Evolutionary conservation across 2,888 invertebrate genomes (phyloP).

Genomic region (Nemapogon koenigi): DNA sequence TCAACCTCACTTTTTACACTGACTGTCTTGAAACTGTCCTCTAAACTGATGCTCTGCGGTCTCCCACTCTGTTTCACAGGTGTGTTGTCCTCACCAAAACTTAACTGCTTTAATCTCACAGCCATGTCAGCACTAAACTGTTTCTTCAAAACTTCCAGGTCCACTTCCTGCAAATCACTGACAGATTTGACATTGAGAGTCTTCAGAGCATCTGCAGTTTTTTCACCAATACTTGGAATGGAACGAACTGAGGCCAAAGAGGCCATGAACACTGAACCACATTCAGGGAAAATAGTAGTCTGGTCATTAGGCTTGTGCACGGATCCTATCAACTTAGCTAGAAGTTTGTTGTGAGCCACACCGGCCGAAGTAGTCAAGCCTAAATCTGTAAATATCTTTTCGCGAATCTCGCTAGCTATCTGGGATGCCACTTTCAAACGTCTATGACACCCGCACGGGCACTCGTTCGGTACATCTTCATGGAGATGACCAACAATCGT

Average conservation of each 20-base stretch:
- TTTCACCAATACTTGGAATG: slow-evolving; percentile 80
- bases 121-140: slow-evolving; percentile 74
- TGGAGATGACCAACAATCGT: slow-evolving; percentile 65
- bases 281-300: slow-evolving; percentile 76
- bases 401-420: slow-evolving; percentile 79
- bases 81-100: slow-evolving; percentile 77
- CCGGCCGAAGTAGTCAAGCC: slow-evolving; percentile 84
- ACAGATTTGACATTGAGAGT: slow-evolving; percentile 72
- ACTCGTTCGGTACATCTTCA: slow-evolving; percentile 60
- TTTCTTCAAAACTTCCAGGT: slow-evolving; percentile 64
- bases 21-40: slow-evolving; percentile 79
- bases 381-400: slow-evolving; percentile 70
- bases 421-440: slow-evolving; percentile 74
- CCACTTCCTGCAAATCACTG: slow-evolving; percentile 69
- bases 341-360: slow-evolving; percentile 81
- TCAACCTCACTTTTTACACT: slow-evolving; percentile 76
- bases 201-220: slow-evolving; percentile 69
- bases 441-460: slow-evolving; percentile 77
- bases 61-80: slow-evolving; percentile 77
- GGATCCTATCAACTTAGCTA: slow-evolving; percentile 79
- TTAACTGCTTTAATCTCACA: slow-evolving; percentile 70
- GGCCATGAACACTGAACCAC: slow-evolving; percentile 70
- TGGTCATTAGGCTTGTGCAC: slow-evolving; percentile 84
- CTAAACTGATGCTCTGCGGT: slow-evolving; percentile 80
- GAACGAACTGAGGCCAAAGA: slow-evolving; percentile 66